phyloP scores from a whole-genome alignment of 2,797 vertebrate genomes.

The Aeoliscus strigatus region DNA sequence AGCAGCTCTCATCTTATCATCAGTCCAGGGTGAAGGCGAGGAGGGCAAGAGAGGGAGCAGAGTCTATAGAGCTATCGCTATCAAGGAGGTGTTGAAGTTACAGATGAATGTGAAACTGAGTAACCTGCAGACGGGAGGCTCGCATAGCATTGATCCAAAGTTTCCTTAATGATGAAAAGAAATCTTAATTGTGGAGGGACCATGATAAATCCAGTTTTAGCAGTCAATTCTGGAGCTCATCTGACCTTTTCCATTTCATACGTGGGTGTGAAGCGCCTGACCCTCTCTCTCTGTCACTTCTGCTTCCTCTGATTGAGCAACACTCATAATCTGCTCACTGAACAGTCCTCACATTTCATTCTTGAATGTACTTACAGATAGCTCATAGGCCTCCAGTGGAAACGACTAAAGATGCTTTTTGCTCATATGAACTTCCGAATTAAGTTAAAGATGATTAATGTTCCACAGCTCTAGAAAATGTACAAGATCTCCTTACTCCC shows the following conservation, averaged over 20 bases:
- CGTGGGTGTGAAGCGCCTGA: constrained; percentile 22
- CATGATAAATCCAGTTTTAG: constrained; percentile 53
- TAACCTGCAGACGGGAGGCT: constrained; percentile 26
- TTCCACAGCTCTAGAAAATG: constrained; percentile 61
- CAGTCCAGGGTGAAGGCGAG: constrained; percentile 44
- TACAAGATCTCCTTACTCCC: constrained; percentile 59
- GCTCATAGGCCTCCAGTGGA: constrained; percentile 37
- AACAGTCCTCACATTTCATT: constrained; percentile 54
- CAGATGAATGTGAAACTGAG: constrained; percentile 39
- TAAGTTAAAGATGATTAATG: constrained; percentile 78
- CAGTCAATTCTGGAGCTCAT: constrained; percentile 46
- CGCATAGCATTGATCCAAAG: constrained; percentile 59
- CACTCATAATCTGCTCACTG: constrained; percentile 33
- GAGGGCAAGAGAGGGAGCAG: constrained; percentile 8
- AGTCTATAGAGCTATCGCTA: constrained; percentile 31
- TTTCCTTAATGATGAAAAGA: constrained; percentile 61
- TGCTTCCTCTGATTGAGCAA: constrained; percentile 12
- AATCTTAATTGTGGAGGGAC: constrained; percentile 64
- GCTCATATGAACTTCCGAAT: constrained; percentile 65
- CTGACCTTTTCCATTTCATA: constrained; percentile 53
- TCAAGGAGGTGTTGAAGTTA: constrained; percentile 43
- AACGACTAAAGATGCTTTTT: constrained; percentile 56
- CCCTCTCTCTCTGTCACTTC: constrained; percentile 21
- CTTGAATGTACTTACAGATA: constrained; percentile 36
- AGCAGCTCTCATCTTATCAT: constrained; percentile 64